Percentiles rank a stretch among this genome's conserved stretches.
Conservation (phyloP, 1,140 invertebrate genomes). For the Mercenaria mercenaria region DNA sequence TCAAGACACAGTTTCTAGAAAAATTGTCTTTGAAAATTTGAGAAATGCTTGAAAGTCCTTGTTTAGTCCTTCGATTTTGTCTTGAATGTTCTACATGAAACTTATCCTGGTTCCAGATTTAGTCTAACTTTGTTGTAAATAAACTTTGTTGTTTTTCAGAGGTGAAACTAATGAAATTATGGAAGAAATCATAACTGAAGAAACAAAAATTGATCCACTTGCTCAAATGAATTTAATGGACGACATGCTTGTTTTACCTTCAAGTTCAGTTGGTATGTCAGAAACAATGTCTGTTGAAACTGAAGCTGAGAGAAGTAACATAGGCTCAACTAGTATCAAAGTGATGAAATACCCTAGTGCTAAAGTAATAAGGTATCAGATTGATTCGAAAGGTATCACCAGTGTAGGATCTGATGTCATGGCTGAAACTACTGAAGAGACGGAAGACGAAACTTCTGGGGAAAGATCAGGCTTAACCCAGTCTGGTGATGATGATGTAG, state of each 20-base stretch:
- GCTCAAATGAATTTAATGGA: constrained; percentile 54
- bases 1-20: too few species aligned
- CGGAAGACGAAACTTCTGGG: too few species aligned
- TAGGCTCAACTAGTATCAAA: background rate
- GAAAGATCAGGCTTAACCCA: background rate
- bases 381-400: background rate
- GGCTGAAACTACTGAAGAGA: background rate
- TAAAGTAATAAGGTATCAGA: constrained; percentile 12
- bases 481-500: background rate
- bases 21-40: too few species aligned
- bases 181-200: constrained; percentile 57
- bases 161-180: background rate
- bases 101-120: too few species aligned
- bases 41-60: too few species aligned
- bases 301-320: background rate
- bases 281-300: background rate
- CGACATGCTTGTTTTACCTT: background rate
- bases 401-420: background rate
- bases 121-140: too few species aligned
- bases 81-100: too few species aligned
- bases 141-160: background rate
- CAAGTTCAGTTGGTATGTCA: too few species aligned
- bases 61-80: too few species aligned
- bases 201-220: constrained; percentile 49
- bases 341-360: background rate